Conservation (phyloP, 2,113 vertebrate species). For the Casuarius casuarius region DNA sequence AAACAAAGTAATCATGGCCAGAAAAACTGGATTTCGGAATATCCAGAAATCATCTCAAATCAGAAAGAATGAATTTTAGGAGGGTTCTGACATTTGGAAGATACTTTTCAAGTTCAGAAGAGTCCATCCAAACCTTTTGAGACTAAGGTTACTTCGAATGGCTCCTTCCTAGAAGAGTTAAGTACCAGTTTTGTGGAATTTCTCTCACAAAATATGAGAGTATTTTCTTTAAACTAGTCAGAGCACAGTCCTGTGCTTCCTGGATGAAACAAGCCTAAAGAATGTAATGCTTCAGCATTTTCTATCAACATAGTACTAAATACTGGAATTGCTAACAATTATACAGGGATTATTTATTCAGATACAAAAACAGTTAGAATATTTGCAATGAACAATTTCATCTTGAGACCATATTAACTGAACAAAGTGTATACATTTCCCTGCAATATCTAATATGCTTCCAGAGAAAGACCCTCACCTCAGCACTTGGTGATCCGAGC, state of each 20-base stretch:
- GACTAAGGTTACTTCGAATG: background rate
- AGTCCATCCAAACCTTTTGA: background rate
- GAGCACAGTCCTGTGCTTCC: background rate
- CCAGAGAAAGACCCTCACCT: constrained; percentile 79
- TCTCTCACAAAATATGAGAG: background rate
- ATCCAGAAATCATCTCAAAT: background rate
- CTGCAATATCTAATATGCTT: background rate
- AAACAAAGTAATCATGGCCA: background rate
- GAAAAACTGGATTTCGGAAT: background rate
- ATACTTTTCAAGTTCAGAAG: background rate
- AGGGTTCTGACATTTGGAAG: background rate
- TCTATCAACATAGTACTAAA: background rate
- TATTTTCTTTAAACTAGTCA: background rate
- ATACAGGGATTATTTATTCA: background rate
- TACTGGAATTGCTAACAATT: background rate
- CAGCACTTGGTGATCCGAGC: constrained; percentile 93
- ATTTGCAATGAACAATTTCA: background rate
- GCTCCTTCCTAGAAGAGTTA: background rate
- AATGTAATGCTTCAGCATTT: background rate
- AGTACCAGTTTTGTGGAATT: background rate
- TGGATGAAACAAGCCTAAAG: background rate
- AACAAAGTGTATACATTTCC: background rate
- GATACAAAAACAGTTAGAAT: background rate
- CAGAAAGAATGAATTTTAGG: background rate
- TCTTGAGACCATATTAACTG: background rate